Percentiles rank a stretch among this genome's conserved stretches.
Evolutionary conservation across 2,888 invertebrate species (phyloP).

Genomic region (Phasia obesa): DNA sequence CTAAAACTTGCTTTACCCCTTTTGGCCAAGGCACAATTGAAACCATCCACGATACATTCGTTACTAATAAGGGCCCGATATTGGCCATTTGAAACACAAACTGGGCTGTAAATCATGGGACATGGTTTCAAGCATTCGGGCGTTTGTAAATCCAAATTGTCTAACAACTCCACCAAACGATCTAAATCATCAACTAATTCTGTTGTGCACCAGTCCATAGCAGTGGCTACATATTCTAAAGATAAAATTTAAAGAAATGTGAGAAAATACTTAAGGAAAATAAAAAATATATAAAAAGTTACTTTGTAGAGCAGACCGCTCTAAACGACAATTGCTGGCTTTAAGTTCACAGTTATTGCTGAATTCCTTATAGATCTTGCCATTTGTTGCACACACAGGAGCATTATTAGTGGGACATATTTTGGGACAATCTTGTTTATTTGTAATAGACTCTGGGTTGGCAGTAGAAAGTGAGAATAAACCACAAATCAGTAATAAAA

Average conservation of each 20-base stretch:
- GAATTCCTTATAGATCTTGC: constrained; percentile 75
- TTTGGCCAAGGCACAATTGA: constrained; percentile 76
- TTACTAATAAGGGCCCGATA: constrained; percentile 76
- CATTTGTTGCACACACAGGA: constrained; percentile 78
- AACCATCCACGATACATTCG: constrained; percentile 74
- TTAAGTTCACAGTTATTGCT: constrained; percentile 75
- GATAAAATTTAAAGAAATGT: neutral
- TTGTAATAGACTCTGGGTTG: constrained; percentile 70
- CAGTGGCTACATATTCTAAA: constrained; percentile 74
- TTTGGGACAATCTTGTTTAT: constrained; percentile 74
- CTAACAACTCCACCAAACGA: constrained; percentile 72
- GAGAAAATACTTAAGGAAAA: neutral
- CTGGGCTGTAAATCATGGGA: constrained; percentile 77
- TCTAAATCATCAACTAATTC: constrained; percentile 74
- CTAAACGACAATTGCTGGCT: constrained; percentile 76
- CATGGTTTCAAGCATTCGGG: constrained; percentile 76
- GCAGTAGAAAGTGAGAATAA: constrained; percentile 8
- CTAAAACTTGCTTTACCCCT: constrained; percentile 65
- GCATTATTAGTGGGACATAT: constrained; percentile 74
- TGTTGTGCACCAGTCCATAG: constrained; percentile 78
- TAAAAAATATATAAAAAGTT: constrained; percentile 47
- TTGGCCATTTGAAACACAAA: constrained; percentile 79
- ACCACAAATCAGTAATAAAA: constrained; percentile 2
- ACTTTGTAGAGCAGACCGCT: constrained; percentile 72
- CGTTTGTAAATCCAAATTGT: constrained; percentile 72